phyloP scores from a whole-genome alignment of 2,113 vertebrate species.

The Zapornia atra region DNA sequence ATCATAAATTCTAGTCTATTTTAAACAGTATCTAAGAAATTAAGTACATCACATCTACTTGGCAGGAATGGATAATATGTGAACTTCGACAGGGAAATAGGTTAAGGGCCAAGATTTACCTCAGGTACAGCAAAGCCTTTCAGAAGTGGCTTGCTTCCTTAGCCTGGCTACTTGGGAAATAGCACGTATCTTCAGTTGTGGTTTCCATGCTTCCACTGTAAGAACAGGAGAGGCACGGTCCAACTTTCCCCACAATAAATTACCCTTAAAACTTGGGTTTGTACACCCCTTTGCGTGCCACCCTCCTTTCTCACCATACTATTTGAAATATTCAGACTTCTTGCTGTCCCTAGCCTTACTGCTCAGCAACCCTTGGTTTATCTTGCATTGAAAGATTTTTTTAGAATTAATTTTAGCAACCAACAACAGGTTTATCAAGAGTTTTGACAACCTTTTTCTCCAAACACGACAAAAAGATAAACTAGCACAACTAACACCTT shows the following conservation, averaged over 20 bases:
- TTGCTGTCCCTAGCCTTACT: neutral
- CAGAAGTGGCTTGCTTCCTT: neutral
- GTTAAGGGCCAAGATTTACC: neutral
- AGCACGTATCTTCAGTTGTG: fast-evolving
- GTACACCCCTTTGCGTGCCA: neutral
- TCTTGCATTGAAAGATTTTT: neutral
- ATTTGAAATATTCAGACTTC: neutral
- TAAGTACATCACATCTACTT: neutral
- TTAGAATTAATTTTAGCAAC: neutral
- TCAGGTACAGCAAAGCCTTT: neutral
- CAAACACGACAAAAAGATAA: neutral
- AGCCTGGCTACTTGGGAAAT: neutral
- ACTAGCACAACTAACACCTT: neutral
- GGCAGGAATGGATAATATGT: neutral
- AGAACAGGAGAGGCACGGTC: neutral
- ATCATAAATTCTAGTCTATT: neutral
- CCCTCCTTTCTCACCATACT: neutral
- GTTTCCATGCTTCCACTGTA: neutral
- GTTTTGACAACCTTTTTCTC: neutral
- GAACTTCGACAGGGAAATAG: neutral
- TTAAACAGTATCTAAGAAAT: neutral
- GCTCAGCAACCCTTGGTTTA: neutral
- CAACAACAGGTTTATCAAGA: neutral
- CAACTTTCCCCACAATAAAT: neutral
- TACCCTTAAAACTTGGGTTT: neutral